These are phyloP conservation scores for Doris montereyensis DNA, from an alignment of 2,888 invertebrate genomes.

Conservation along the genomic window DNA sequence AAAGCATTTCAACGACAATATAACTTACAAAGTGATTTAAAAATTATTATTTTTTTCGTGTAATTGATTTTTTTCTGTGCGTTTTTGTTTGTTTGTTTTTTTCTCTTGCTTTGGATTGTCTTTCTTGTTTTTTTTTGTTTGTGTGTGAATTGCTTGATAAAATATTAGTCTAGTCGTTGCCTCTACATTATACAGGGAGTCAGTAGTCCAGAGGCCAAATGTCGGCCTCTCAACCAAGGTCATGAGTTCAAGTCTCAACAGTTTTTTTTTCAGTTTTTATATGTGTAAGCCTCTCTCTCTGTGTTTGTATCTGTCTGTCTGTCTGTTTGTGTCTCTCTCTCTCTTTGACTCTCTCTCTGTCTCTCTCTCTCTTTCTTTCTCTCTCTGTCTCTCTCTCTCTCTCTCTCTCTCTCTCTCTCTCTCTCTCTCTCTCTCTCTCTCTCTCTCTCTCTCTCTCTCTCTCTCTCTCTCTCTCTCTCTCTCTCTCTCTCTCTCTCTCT, in stretches of 20 bases:
- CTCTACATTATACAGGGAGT: no score
- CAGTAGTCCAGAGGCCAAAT: no score
- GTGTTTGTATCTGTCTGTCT: no score
- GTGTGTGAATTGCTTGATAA: background rate
- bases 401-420: background rate
- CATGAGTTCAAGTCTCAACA: no score
- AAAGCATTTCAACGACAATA: slow-evolving; percentile 79
- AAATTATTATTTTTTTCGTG: background rate
- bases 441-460: background rate
- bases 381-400: background rate
- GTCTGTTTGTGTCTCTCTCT: no score
- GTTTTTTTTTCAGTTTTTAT: no score
- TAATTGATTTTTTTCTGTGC: background rate
- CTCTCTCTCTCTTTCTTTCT: background rate
- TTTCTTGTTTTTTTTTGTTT: background rate
- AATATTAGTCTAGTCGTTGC: background rate
- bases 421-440: background rate
- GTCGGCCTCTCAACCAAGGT: no score
- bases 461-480: background rate
- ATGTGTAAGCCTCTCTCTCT: no score
- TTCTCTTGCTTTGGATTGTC: no score
- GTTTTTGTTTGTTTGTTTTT: no score
- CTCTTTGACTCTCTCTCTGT: background rate
- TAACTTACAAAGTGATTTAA: slow-evolving; percentile 83
- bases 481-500: background rate